A percentile compares a stretch with the other conserved stretches of the same genome.
These are phyloP conservation scores for Dipodomys spectabilis DNA, from an alignment of 2,113 vertebrate species.

Conservation along the genomic window DNA sequence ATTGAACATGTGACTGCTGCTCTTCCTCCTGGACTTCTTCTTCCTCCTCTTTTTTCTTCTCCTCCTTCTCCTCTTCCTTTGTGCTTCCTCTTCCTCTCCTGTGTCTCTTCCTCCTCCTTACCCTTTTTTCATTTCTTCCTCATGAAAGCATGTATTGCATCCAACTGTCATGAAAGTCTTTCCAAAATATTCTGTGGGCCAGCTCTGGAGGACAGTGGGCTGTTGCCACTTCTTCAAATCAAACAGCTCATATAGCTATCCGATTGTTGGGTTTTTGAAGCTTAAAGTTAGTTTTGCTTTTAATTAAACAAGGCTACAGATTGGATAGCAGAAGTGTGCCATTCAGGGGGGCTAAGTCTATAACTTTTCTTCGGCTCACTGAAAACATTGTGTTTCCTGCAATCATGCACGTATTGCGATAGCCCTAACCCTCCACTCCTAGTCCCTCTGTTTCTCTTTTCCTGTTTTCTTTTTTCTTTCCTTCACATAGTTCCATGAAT, in stretches of 20 bases:
- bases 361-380: not conserved
- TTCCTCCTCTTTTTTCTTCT: no score
- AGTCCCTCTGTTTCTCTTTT: not conserved
- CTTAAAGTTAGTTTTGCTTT: slow-evolving; percentile 34
- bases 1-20: not conserved
- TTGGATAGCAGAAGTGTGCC: not conserved
- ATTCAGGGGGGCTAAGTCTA: not conserved
- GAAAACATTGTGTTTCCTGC: not conserved
- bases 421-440: not conserved
- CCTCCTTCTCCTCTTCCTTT: no score
- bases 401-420: not conserved
- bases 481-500: not conserved
- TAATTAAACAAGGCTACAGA: slow-evolving; percentile 3
- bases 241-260: slow-evolving; percentile 41
- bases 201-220: not conserved
- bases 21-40: no score
- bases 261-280: not conserved
- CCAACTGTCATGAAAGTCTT: not conserved
- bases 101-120: not conserved
- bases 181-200: slow-evolving; percentile 2
- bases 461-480: not conserved
- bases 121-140: not conserved
- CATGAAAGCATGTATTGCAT: slow-evolving; percentile 20
- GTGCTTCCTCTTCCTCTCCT: no score
- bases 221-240: not conserved